Base-by-base conservation (phyloP, 1,140 invertebrate genomes). In the Pomacea maculata region DNA sequence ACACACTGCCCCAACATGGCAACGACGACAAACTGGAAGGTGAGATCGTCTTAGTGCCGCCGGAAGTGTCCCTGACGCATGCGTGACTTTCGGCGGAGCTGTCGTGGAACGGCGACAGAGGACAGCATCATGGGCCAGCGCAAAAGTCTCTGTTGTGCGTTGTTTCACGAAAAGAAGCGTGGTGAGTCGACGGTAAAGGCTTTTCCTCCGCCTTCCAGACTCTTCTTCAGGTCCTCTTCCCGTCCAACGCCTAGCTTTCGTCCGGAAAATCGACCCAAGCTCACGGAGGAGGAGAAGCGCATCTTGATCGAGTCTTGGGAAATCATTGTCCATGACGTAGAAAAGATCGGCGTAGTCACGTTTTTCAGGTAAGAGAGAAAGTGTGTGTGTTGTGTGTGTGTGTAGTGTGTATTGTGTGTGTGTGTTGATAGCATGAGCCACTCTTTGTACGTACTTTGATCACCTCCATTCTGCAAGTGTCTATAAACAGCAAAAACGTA, bases 281-380 rank as follows among this genome's bases (percentile, higher is more conserved):
- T 93, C 45, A 91, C 89, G 1, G 90, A 92, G 25, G 85, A 88
- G 64, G 90, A 93, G 82, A 92, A 91, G 81, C 83, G 88, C 73
- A 78, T 92, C 64, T 89, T 93, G 5, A 79, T 88, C 3, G 87
- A 90, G 45, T 92, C 91, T 6, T 93, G 93, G 93, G 92, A 92
- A 72, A 84, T 90, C 19, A 86, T 93, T 54, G 92, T 93, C 83
- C 89, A 89, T 55, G 92, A 93, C 82, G 92, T 93, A 25, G 90
- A 92, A 14, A 90, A 90, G 83, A 92, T 93, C 29, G 93, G 93
- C 10, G 92, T 93, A 73, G 92, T 93, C 76, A 92, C 92, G 73
- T 93, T 93, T 82, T 92, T 93, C 83, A 87, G 84, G 88, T 90
- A 83, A 88, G 88, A 86, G 25, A 25, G 63, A 45, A 6, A 45